These are phyloP conservation scores for Botia kubotai DNA, from an alignment of 2,797 vertebrate species.

Conservation along the genomic window DNA sequence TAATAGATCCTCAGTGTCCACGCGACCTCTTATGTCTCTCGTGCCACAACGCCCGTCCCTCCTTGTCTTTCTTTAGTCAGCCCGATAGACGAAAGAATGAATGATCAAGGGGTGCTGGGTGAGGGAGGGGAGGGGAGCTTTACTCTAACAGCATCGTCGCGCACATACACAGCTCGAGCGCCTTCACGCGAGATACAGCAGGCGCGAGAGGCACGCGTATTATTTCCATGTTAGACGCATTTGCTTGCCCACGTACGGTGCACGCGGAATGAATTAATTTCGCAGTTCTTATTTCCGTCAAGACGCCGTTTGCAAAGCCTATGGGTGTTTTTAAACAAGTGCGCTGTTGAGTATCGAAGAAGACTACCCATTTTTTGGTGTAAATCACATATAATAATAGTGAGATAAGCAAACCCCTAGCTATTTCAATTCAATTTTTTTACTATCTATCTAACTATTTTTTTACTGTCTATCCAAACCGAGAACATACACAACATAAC, in stretches of 20 bases:
- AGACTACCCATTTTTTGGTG: background rate
- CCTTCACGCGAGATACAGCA: constrained; percentile 37
- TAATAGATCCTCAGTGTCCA: constrained; percentile 70
- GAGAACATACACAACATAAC: no score
- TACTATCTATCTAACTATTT: no score
- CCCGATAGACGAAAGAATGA: constrained; percentile 71
- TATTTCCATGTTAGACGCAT: constrained; percentile 31
- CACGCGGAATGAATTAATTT: constrained; percentile 2
- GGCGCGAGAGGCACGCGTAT: background rate
- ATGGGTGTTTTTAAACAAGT: background rate
- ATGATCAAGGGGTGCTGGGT: constrained; percentile 63
- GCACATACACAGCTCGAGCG: constrained; percentile 31
- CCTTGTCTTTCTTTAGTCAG: constrained; percentile 60
- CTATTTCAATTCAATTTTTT: no score
- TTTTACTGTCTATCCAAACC: no score
- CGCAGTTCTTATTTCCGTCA: background rate
- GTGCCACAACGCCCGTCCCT: constrained; percentile 67
- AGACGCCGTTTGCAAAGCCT: background rate
- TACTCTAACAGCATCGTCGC: constrained; percentile 57
- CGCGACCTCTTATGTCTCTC: constrained; percentile 62
- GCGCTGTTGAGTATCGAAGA: background rate
- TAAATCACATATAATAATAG: background rate
- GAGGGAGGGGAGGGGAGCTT: constrained; percentile 24
- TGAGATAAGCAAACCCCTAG: no score
- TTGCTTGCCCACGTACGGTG: constrained; percentile 9